Conservation (phyloP, 2,888 invertebrate species). For the Teinopalpus imperialis region DNA sequence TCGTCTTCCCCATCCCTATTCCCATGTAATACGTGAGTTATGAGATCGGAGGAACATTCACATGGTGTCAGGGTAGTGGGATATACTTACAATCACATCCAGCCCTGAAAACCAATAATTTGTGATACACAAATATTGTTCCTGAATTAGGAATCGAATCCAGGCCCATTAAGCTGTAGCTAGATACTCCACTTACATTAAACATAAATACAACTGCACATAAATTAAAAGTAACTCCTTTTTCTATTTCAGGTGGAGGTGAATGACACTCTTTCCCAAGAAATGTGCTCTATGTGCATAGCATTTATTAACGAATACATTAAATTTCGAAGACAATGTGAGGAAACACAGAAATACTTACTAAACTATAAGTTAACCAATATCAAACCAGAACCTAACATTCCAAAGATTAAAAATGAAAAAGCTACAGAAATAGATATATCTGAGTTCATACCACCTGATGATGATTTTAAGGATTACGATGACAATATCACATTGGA, state of each 20-base stretch:
- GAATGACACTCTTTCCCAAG: constrained; percentile 42
- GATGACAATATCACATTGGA: constrained; percentile 46
- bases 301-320: constrained; percentile 39
- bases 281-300: constrained; percentile 41
- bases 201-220: no score
- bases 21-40: no score
- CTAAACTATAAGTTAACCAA: constrained; percentile 30
- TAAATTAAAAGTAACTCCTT: no score
- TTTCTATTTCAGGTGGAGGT: constrained; percentile 39
- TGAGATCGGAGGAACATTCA: no score
- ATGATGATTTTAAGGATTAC: constrained; percentile 44
- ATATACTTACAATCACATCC: no score
- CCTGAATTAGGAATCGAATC: no score
- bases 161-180: no score
- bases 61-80: no score
- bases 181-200: no score
- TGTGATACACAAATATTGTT: no score
- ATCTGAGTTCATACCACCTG: constrained; percentile 33
- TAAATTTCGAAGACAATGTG: constrained; percentile 43
- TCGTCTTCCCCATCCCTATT: no score
- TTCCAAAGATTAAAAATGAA: constrained; percentile 29
- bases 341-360: constrained; percentile 35
- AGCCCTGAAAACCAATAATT: no score
- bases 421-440: constrained; percentile 42
- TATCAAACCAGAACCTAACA: constrained; percentile 40